These are phyloP conservation scores for Melopsittacus undulatus DNA, from an alignment of 2,797 vertebrate genomes.

Conservation along the genomic window DNA sequence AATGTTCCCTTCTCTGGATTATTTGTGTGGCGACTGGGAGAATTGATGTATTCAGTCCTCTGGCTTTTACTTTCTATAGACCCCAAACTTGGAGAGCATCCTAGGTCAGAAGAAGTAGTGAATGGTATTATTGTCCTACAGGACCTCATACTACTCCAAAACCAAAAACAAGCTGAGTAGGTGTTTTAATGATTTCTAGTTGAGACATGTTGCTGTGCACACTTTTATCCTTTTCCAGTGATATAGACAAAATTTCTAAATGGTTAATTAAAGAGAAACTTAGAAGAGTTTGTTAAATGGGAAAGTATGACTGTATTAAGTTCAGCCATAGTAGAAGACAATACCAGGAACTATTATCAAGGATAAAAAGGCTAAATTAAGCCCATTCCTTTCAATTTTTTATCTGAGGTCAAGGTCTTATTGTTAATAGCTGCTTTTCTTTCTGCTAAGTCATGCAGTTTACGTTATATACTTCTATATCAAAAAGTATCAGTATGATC, in stretches of 20 bases:
- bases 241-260: neutral
- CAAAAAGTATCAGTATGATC: neutral
- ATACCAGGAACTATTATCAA: constrained; percentile 13
- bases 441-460: neutral
- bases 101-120: neutral
- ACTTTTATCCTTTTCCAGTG: neutral
- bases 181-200: neutral
- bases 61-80: neutral
- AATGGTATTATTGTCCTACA: neutral
- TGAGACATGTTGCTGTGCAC: neutral
- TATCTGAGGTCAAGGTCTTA: constrained; percentile 2
- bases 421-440: constrained; percentile 11
- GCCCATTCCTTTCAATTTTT: neutral
- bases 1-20: neutral
- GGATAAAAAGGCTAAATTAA: constrained; percentile 19
- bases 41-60: neutral
- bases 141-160: neutral
- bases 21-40: neutral
- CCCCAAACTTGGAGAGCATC: neutral
- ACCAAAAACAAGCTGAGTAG: neutral
- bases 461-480: neutral
- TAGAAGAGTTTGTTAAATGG: neutral
- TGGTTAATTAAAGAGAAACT: neutral
- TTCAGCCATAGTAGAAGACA: constrained; percentile 1
- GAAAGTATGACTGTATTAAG: neutral